phyloP scores from a whole-genome alignment of 2,113 vertebrate species.

The Xyrauchen texanus region DNA sequence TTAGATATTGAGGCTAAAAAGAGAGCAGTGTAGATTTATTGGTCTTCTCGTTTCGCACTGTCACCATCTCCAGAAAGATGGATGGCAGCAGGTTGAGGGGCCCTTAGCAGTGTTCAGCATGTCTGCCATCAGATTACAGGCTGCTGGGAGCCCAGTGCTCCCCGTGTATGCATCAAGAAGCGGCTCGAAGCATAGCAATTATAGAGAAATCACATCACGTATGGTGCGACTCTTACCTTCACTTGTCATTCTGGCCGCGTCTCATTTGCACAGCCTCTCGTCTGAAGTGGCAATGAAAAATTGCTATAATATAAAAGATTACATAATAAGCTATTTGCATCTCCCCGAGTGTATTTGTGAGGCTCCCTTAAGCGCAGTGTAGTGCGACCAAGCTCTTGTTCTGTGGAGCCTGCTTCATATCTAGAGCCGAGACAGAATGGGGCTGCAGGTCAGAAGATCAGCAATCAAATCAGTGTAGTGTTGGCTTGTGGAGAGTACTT shows the following conservation, averaged over 20 bases:
- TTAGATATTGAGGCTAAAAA: slow-evolving; percentile 11
- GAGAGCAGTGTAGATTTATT: slow-evolving; percentile 23
- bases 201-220: slow-evolving; percentile 39
- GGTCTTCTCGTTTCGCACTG: slow-evolving; percentile 61
- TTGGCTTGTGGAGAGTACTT: slow-evolving; percentile 50
- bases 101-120: slow-evolving; percentile 58
- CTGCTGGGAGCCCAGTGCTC: slow-evolving; percentile 58
- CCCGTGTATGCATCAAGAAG: slow-evolving; percentile 55
- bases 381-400: slow-evolving; percentile 34
- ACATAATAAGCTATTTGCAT: slow-evolving; percentile 55
- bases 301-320: slow-evolving; percentile 54
- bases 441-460: slow-evolving; percentile 52
- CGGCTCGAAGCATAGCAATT: slow-evolving; percentile 63
- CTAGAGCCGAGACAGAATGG: slow-evolving; percentile 41
- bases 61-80: slow-evolving; percentile 56
- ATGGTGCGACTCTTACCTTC: slow-evolving; percentile 60
- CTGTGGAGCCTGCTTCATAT: slow-evolving; percentile 38
- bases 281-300: slow-evolving; percentile 51
- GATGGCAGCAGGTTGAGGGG: slow-evolving; percentile 62
- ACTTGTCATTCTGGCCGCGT: slow-evolving; percentile 42
- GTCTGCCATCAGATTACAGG: slow-evolving; percentile 26
- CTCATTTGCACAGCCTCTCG: slow-evolving; percentile 49
- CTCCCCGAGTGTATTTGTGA: slow-evolving; percentile 10
- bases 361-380: slow-evolving; percentile 34
- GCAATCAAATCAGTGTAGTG: slow-evolving; percentile 55